These are phyloP conservation scores for Torymus texanus DNA, from an alignment of 2,888 invertebrate species.

Conservation along the genomic window DNA sequence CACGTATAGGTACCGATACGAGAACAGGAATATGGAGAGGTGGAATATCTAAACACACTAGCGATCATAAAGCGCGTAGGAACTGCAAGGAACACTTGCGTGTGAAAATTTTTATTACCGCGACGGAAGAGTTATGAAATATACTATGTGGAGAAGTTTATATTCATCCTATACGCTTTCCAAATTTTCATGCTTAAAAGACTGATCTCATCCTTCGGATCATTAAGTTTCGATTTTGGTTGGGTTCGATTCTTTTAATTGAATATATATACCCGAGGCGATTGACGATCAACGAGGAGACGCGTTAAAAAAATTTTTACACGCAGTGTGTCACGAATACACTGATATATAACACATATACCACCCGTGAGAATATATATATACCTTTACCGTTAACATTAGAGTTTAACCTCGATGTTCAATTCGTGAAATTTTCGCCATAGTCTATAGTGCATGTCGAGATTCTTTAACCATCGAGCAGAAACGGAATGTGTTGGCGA, in stretches of 20 bases:
- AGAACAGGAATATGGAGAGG: neutral
- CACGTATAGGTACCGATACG: neutral
- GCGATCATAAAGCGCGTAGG: neutral
- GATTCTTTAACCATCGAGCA: conserved; percentile 13
- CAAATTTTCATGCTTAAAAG: too few relatives aligned
- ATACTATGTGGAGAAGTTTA: too few relatives aligned
- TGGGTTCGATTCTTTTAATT: too few relatives aligned
- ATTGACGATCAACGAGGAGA: too few relatives aligned
- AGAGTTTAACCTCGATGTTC: conserved; percentile 59
- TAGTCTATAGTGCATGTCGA: conserved; percentile 41
- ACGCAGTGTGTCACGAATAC: neutral
- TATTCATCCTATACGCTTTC: too few relatives aligned
- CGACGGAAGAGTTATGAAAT: neutral
- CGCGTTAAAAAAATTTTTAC: too few relatives aligned
- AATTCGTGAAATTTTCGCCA: conserved; percentile 50
- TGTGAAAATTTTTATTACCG: neutral
- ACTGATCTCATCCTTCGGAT: too few relatives aligned
- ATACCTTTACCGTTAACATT: neutral
- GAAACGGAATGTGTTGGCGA: conserved; percentile 10
- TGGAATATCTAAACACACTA: neutral
- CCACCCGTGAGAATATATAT: neutral
- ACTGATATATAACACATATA: too few relatives aligned
- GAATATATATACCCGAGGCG: too few relatives aligned
- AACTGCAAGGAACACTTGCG: neutral
- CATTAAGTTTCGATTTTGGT: too few relatives aligned